Percentiles rank a stretch among this genome's conserved stretches.
Conservation (phyloP, 2,113 vertebrate species). For the Numenius arquata region DNA sequence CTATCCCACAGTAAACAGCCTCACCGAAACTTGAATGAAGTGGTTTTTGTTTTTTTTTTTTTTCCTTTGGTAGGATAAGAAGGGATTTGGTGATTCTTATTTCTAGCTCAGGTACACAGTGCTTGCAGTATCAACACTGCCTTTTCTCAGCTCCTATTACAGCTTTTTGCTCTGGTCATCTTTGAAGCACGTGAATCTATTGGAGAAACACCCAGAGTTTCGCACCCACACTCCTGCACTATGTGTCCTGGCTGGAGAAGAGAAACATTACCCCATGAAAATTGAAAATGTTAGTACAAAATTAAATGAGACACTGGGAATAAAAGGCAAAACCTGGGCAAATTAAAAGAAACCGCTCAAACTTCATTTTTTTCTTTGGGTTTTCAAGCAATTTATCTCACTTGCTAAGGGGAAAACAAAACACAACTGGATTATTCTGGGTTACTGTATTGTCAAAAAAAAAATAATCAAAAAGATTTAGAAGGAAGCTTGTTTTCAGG, state of each 20-base stretch:
- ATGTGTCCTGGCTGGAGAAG: no score
- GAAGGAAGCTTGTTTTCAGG: neutral
- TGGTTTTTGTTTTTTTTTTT: neutral
- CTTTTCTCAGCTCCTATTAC: neutral
- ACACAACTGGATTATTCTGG: neutral
- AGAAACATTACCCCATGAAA: neutral
- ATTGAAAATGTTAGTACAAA: neutral
- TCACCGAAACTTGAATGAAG: neutral
- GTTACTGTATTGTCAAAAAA: neutral
- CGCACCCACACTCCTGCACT: neutral
- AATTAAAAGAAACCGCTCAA: neutral
- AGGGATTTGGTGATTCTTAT: neutral
- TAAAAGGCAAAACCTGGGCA: neutral
- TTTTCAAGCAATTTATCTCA: neutral
- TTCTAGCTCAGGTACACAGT: neutral
- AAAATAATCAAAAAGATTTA: neutral
- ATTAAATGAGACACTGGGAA: neutral
- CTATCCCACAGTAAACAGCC: neutral
- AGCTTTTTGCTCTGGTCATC: neutral
- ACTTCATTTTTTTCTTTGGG: neutral
- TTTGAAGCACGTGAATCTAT: accelerated
- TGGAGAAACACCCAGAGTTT: neutral
- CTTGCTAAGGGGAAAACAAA: neutral
- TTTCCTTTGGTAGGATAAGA: neutral
- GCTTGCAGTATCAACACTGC: neutral